Evolutionary conservation across 1,140 invertebrate species (phyloP).

Genomic region (Aphidius gifuensis): DNA sequence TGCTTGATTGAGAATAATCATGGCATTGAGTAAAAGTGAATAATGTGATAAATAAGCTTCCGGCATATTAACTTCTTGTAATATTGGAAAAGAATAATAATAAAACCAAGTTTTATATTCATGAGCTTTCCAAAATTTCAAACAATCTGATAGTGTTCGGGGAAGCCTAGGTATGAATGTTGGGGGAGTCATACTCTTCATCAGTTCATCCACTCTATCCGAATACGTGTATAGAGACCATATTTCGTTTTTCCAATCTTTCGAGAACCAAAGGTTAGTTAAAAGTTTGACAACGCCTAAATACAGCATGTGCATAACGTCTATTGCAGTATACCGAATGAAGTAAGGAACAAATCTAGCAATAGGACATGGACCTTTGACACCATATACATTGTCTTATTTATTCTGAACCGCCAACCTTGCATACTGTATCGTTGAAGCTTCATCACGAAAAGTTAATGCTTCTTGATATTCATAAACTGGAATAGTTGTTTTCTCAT

Average conservation of each 20-base stretch:
- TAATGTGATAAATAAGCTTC: no score
- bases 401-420: no score
- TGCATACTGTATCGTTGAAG: background rate
- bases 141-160: conserved; percentile 13
- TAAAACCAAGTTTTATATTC: conserved; percentile 19
- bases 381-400: no score
- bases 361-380: no score
- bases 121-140: conserved; percentile 21
- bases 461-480: background rate
- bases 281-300: conserved; percentile 1
- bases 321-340: no score
- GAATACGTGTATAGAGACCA: conserved; percentile 15
- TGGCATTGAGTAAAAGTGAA: no score
- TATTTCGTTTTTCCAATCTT: background rate
- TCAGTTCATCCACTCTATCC: conserved; percentile 1
- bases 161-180: conserved; percentile 17
- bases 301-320: background rate
- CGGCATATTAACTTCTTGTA: conserved; percentile 8
- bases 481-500: background rate
- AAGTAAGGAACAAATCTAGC: no score
- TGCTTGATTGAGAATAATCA: no score
- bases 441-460: background rate
- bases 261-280: background rate
- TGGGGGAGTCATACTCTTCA: conserved; percentile 6
- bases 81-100: conserved; percentile 17